Conservation (phyloP, 2,113 vertebrate species). For the Grallaria varia region DNA sequence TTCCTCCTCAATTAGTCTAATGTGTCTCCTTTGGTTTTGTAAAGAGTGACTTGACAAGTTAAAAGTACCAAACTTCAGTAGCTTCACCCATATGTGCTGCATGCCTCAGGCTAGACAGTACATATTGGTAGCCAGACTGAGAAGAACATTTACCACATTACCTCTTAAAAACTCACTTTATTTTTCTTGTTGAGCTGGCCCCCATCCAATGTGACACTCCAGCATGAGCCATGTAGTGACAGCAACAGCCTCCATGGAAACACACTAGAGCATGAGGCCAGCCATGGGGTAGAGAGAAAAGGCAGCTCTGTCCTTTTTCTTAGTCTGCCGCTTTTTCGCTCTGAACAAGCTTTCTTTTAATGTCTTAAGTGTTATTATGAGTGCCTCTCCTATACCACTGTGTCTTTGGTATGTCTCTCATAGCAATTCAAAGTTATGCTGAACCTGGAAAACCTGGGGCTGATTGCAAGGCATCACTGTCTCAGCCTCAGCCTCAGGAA, state of each 20-base stretch:
- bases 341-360: neutral
- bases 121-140: conserved; percentile 63
- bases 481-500: neutral
- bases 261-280: conserved; percentile 52
- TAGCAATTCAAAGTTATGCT: neutral
- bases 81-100: conserved; percentile 49
- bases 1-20: neutral
- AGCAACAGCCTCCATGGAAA: conserved; percentile 71
- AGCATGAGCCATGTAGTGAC: conserved; percentile 47
- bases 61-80: conserved; percentile 42
- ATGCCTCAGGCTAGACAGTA: conserved; percentile 51
- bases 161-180: conserved; percentile 60
- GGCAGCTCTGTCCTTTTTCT: neutral
- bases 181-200: conserved; percentile 65
- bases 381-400: fast-evolving
- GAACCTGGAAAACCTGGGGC: neutral
- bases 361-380: neutral
- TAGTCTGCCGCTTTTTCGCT: neutral
- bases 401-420: neutral
- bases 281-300: conserved; percentile 24
- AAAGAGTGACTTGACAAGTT: neutral
- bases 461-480: neutral
- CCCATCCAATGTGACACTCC: conserved; percentile 59
- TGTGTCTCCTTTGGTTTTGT: neutral
- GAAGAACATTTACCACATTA: conserved; percentile 53